phyloP scores from a whole-genome alignment of 2,113 vertebrate genomes.

The Hemiprocne comata region DNA sequence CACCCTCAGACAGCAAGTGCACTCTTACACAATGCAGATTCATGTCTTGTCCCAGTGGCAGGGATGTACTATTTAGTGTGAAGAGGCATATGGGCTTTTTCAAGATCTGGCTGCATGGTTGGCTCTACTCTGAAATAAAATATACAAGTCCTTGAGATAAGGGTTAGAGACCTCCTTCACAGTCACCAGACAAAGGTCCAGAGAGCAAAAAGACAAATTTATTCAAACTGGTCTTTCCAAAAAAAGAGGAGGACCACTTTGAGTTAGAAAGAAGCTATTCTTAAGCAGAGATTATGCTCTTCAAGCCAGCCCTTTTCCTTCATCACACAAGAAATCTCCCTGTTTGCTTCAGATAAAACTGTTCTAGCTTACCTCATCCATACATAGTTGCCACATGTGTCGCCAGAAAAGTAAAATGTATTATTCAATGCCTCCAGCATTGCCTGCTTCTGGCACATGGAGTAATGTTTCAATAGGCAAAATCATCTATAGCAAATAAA shows the following conservation, averaged over 20 bases:
- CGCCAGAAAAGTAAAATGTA: neutral
- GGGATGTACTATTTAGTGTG: neutral
- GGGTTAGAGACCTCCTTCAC: neutral
- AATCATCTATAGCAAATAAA: neutral
- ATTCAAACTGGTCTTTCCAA: neutral
- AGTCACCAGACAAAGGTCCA: neutral
- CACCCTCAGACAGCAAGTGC: neutral
- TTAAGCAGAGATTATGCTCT: neutral
- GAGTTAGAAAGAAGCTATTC: neutral
- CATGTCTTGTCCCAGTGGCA: neutral
- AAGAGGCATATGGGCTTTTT: neutral
- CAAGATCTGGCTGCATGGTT: neutral
- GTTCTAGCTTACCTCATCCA: neutral
- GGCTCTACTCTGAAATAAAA: neutral
- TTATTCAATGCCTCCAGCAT: neutral
- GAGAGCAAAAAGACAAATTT: neutral
- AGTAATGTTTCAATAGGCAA: neutral
- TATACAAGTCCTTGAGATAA: neutral
- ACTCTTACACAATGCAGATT: neutral
- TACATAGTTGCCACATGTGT: neutral
- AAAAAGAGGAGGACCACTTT: neutral
- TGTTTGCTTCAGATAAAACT: neutral
- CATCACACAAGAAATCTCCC: neutral
- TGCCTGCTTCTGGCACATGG: neutral
- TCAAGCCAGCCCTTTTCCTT: neutral